phyloP scores from a whole-genome alignment of 2,113 vertebrate genomes.

The Chionis minor region DNA sequence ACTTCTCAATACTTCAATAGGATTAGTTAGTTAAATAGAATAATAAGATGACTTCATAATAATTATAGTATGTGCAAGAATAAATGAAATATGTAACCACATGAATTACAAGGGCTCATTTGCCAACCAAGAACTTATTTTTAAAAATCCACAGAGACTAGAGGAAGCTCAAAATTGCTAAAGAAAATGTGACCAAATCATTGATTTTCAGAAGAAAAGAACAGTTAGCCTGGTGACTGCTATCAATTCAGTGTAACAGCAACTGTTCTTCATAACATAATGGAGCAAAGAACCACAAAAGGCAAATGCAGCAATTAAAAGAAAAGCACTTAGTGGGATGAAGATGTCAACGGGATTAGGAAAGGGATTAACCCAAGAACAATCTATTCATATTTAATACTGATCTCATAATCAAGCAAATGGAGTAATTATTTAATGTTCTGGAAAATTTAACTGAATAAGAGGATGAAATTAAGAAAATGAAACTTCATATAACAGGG shows the following conservation, averaged over 20 bases:
- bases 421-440: not conserved
- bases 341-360: not conserved
- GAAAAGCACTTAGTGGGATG: not conserved
- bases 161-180: not conserved
- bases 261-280: not conserved
- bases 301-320: not conserved
- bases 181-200: not conserved
- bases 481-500: not conserved
- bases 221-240: not conserved
- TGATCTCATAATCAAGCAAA: not conserved
- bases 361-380: not conserved
- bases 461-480: constrained; percentile 4
- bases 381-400: not conserved
- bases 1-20: not conserved
- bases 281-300: not conserved
- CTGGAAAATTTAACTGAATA: not conserved
- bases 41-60: not conserved
- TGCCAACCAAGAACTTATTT: not conserved
- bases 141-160: not conserved
- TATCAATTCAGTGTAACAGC: not conserved
- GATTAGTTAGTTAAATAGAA: not conserved
- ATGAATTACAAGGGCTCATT: not conserved
- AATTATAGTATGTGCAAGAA: not conserved
- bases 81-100: not conserved
- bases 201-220: not conserved